These are phyloP conservation scores for Dermochelys coriacea DNA, from an alignment of 2,797 vertebrate species.

Conservation along the genomic window DNA sequence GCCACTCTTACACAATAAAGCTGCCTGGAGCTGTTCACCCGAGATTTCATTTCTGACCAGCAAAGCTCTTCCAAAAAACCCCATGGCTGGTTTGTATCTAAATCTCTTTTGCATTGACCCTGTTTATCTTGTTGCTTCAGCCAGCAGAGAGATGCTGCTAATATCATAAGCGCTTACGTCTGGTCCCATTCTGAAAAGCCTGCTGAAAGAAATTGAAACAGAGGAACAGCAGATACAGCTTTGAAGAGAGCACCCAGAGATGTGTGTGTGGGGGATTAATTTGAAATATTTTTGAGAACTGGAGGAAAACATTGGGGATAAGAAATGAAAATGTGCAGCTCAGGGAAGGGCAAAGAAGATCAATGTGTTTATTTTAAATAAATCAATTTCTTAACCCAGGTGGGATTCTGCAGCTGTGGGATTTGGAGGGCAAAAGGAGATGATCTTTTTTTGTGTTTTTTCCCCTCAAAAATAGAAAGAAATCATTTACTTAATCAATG, in stretches of 20 bases:
- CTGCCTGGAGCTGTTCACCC: slow-evolving; percentile 25
- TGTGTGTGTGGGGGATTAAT: slow-evolving; percentile 26
- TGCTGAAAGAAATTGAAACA: slow-evolving; percentile 55
- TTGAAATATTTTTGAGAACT: slow-evolving; percentile 27
- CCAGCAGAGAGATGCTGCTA: slow-evolving; percentile 53
- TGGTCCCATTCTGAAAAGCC: slow-evolving; percentile 42
- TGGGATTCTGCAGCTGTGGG: slow-evolving; percentile 67
- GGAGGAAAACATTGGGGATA: neutral
- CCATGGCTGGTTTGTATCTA: slow-evolving; percentile 25
- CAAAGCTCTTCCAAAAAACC: slow-evolving; percentile 46
- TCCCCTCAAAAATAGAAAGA: slow-evolving; percentile 58
- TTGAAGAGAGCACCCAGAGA: slow-evolving; percentile 15
- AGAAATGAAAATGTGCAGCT: slow-evolving; percentile 11
- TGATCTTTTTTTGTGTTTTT: slow-evolving; percentile 23
- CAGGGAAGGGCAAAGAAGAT: slow-evolving; percentile 67
- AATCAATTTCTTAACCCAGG: slow-evolving; percentile 72
- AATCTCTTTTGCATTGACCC: slow-evolving; percentile 29
- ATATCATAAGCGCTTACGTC: slow-evolving; percentile 5
- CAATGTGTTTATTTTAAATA: slow-evolving; percentile 78
- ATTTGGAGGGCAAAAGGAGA: slow-evolving; percentile 56
- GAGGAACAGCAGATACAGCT: slow-evolving; percentile 48
- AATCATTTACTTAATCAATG: slow-evolving; percentile 65
- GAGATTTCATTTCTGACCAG: slow-evolving; percentile 58
- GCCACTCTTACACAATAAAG: slow-evolving; percentile 9
- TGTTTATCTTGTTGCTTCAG: slow-evolving; percentile 68